Percentiles rank a stretch among this genome's conserved stretches.
Conservation (phyloP, 2,888 invertebrate genomes). For the Sepiola atlantica region DNA sequence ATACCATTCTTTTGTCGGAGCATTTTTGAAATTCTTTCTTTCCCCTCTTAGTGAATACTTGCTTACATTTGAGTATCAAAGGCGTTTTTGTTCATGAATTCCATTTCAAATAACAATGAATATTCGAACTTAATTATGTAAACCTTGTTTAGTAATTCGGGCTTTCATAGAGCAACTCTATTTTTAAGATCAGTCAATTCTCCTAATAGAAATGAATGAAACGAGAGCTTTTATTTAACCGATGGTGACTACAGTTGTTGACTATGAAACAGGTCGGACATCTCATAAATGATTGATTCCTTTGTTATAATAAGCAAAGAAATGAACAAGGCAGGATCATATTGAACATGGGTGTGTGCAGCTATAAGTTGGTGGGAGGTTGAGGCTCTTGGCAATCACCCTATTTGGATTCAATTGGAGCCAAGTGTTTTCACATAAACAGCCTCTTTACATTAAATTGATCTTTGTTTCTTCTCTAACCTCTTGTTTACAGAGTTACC, state of each 20-base stretch:
- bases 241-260: background rate
- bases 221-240: background rate
- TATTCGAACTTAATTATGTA: background rate
- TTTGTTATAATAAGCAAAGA: background rate
- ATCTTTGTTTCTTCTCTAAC: background rate
- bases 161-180: background rate
- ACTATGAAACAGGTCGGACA: background rate
- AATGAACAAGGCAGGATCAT: background rate
- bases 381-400: background rate
- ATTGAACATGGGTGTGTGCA: background rate
- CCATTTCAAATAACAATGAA: too few species aligned
- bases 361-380: background rate
- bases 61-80: too few species aligned
- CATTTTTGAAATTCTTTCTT: too few species aligned
- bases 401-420: background rate
- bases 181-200: background rate
- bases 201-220: background rate
- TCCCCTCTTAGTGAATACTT: too few species aligned
- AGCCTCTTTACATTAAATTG: conserved; percentile 13
- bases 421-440: background rate
- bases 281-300: background rate
- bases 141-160: background rate
- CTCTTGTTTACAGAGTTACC: background rate
- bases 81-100: background rate
- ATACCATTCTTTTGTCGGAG: too few species aligned